phyloP scores from a whole-genome alignment of 2,888 invertebrate species.

The Litoditis marina region DNA sequence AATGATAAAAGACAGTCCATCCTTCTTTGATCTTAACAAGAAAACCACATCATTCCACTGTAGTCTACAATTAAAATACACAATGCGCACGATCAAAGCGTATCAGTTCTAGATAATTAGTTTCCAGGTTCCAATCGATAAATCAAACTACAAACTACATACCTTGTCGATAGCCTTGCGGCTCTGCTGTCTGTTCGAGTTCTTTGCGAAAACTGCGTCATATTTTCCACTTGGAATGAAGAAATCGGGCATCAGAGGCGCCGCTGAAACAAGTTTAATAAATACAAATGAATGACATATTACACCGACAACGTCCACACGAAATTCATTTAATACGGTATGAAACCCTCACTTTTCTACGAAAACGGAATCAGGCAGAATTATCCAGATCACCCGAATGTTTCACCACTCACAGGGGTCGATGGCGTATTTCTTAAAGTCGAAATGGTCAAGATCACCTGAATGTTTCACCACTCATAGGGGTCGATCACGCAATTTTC shows the following conservation, averaged over 20 bases:
- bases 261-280: constrained; percentile 64
- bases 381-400: too few species aligned
- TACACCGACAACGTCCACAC: too few species aligned
- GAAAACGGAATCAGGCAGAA: neutral
- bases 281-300: too few species aligned
- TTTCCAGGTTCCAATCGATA: neutral
- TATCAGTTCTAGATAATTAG: neutral
- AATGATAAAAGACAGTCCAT: too few species aligned
- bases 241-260: constrained; percentile 79
- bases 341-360: too few species aligned
- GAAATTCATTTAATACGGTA: too few species aligned
- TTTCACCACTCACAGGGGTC: constrained; percentile 74
- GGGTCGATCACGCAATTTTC: neutral
- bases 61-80: neutral
- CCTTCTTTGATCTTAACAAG: too few species aligned
- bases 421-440: constrained; percentile 81
- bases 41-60: neutral
- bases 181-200: constrained; percentile 19
- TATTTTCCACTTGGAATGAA: constrained; percentile 69
- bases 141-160: too few species aligned
- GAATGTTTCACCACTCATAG: too few species aligned
- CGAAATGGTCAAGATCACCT: too few species aligned
- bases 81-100: neutral
- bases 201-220: constrained; percentile 24
- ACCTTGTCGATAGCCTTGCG: constrained; percentile 27